A percentile compares a stretch with the other conserved stretches of the same genome.
These are phyloP conservation scores for Morelia viridis DNA, from an alignment of 2,797 vertebrate genomes.

Conservation along the genomic window DNA sequence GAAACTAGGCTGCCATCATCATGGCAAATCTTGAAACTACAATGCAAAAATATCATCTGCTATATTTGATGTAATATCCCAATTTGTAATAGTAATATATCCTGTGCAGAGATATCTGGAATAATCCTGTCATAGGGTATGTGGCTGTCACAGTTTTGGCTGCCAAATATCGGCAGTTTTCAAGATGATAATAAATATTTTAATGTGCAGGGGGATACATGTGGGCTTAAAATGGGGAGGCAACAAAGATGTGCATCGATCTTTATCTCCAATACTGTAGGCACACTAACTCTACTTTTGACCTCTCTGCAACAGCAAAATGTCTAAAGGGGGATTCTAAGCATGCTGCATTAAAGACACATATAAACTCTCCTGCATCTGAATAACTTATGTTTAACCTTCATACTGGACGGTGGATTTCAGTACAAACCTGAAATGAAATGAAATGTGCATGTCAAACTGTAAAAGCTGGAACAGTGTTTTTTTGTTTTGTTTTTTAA, in stretches of 20 bases:
- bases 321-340: neutral
- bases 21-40: neutral
- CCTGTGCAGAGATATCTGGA: neutral
- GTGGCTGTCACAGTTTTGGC: neutral
- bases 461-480: neutral
- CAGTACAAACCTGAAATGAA: neutral
- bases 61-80: neutral
- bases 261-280: too few relatives aligned
- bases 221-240: neutral
- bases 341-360: neutral
- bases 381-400: neutral
- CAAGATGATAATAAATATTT: neutral
- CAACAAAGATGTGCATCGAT: neutral
- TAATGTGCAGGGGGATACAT: neutral
- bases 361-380: neutral
- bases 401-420: neutral
- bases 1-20: neutral
- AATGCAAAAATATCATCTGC: neutral
- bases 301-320: neutral
- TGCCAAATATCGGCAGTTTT: neutral
- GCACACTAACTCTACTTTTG: neutral
- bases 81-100: too few relatives aligned
- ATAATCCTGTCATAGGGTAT: neutral
- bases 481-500: too few relatives aligned
- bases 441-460: neutral